Percentiles rank a stretch among this genome's conserved stretches.
Evolutionary conservation across 2,888 invertebrate genomes (phyloP).

Genomic region (Synergus japonicus): DNA sequence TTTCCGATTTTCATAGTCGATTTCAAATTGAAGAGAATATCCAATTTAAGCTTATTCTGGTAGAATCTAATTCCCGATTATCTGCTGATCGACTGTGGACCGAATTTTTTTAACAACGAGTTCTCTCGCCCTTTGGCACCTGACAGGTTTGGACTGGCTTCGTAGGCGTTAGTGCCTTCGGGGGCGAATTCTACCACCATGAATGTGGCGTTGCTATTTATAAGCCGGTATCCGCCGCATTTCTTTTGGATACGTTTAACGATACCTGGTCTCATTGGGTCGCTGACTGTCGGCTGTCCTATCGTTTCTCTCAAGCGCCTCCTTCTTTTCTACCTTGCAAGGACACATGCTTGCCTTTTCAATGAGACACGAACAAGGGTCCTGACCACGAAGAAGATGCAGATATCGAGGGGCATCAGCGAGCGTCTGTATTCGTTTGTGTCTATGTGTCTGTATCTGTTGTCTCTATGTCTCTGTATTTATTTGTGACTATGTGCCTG

Average conservation of each 20-base stretch:
- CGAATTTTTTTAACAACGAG: background rate
- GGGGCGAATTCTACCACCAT: conserved; percentile 31
- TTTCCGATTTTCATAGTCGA: background rate
- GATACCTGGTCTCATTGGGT: conserved; percentile 44
- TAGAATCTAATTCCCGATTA: background rate
- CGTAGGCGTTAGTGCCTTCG: conserved; percentile 28
- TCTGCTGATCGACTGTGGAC: background rate
- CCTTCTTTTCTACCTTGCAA: conserved; percentile 68
- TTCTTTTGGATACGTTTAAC: conserved; percentile 30
- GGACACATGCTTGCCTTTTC: conserved; percentile 65
- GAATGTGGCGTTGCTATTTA: conserved; percentile 31
- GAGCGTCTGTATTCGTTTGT: too few relatives aligned
- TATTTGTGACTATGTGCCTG: background rate
- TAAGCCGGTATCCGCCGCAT: conserved; percentile 20
- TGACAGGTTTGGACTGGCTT: conserved; percentile 1
- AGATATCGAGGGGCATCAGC: conserved; percentile 5
- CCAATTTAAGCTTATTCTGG: background rate
- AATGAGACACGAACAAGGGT: conserved; percentile 24
- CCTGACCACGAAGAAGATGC: conserved; percentile 18
- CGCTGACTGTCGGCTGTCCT: conserved; percentile 50
- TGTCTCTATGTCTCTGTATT: too few relatives aligned
- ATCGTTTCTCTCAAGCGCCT: conserved; percentile 33
- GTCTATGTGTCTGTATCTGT: background rate
- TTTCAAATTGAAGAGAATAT: background rate
- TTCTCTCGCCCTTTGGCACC: conserved; percentile 21